Base-by-base conservation (phyloP, 2,888 invertebrate genomes). In the Pycnomerus fuliginosus region DNA sequence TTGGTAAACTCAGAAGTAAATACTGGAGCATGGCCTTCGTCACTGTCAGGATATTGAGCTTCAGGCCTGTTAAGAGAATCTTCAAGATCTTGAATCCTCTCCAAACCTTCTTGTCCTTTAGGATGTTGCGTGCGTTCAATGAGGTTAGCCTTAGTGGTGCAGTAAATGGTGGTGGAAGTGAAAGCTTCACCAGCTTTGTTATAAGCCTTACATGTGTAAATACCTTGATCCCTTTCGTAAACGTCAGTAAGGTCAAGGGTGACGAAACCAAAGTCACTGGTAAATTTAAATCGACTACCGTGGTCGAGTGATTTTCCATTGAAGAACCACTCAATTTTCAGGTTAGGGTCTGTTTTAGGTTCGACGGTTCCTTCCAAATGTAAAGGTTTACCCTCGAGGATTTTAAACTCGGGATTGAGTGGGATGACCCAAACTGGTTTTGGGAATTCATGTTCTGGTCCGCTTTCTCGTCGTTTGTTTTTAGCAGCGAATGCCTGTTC, bases 251-350 rank as follows among this genome's bases (percentile, higher is more conserved):
- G 77, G 70, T 97, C 96, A 57, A 99, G 77, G 2, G 93, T 92
- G 3, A 96, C 96, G 68, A 93, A 97, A 36, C 98, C 98, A 69
- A 97, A 97, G 66, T 99, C 98, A 65, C 87, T 90, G 1, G 90
- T 91, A 67, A 93, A 84, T 70, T 93, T 93, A 70, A 93, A 95
- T 53, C 95, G 80, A 2, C 93, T 87, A 45, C 88, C 92, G 67
- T 91, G 88, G 56, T 88, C 88, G 31, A 94, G 72, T 17, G 85
- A 79, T 73, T 92, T 91, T 32, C 93, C 92, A 67, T 94, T 94
- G 67, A 94, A 90, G 71, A 88, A 93, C 94, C 94, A 95, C 74
- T 94, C 93, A 53, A 94, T 86, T 66, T 86, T 90, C 35, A 94
- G 74, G 62, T 90, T 85, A 3, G 93, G 92, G 76, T 94, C 94